A percentile compares a stretch with the other conserved stretches of the same genome.
These are phyloP conservation scores for Oreochromis grahami DNA, from an alignment of 2,797 vertebrate genomes.

Conservation along the genomic window DNA sequence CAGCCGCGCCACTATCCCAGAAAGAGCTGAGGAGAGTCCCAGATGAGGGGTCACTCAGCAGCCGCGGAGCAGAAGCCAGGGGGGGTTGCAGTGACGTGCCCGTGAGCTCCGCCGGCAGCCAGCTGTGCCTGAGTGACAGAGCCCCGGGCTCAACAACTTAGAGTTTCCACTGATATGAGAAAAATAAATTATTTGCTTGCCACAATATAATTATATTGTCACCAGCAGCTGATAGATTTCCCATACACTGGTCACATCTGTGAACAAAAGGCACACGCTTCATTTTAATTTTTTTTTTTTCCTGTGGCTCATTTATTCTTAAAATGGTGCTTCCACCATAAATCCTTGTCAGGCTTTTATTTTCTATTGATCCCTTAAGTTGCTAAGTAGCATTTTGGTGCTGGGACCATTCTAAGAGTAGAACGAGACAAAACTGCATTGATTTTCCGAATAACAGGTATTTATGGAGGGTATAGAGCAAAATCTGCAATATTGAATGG, in stretches of 20 bases:
- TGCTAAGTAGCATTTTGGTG: conserved; percentile 43
- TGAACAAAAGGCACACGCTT: background rate
- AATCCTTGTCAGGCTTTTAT: conserved; percentile 55
- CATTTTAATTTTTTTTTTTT: background rate
- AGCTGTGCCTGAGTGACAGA: too few species aligned
- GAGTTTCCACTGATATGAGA: conserved; percentile 45
- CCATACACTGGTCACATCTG: conserved; percentile 26
- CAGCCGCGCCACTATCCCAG: too few species aligned
- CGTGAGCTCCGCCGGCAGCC: too few species aligned
- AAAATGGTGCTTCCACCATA: conserved; percentile 8
- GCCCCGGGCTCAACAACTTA: too few species aligned
- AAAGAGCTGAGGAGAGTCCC: too few species aligned
- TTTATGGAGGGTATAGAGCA: conserved; percentile 21
- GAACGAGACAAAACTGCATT: conserved; percentile 39
- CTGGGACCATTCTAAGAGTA: conserved; percentile 12
- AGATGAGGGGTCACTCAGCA: too few species aligned
- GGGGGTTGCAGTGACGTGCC: too few species aligned
- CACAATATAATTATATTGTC: conserved; percentile 61
- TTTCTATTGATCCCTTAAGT: conserved; percentile 54
- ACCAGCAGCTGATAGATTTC: conserved; percentile 38
- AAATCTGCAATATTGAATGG: background rate
- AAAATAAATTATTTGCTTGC: conserved; percentile 46
- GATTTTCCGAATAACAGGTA: conserved; percentile 41
- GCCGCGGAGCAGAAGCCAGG: too few species aligned
- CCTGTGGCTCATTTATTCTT: conserved; percentile 45